Evolutionary conservation across 2,113 vertebrate species (phyloP), one percentile per base, ranked within the genome.

Genomic region (Axis porcinus): DNA sequence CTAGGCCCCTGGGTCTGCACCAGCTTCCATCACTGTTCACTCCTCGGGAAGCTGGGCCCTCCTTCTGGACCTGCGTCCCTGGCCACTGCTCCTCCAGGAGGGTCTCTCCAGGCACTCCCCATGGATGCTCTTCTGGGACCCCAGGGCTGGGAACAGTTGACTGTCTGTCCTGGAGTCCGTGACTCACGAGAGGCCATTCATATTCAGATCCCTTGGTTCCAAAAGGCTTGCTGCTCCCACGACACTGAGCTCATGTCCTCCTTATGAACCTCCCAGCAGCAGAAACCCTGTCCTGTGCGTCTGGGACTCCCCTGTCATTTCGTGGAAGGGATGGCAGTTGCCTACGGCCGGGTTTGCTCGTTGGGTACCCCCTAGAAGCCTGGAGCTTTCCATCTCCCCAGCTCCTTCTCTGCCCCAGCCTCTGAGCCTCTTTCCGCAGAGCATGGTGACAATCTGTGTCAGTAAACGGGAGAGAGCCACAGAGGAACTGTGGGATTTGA

Each of bases 281-380:
- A 28, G n/a, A 16, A n/a, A 7, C 28, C 28, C 36, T 25, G 17
- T 14, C 19, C 78, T 0, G 0, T 4, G 12, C 11, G 10, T 74
- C 74, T 27, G 10, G 0, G 3, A 7, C 47, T 14, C 47, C 0
- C 0, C 25, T 2, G 17, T 36, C 40, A 7, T 15, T 21, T 47
- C 3, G 1, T 19, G 84, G 13, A 30, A 83, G 8, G 3, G 40
- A 3, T 6, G 21, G 30, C 7, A 1, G 27, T 5, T 13, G 15
- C 36, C 52, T 27, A 10, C 13, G 30, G 85, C 45, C 3, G 0
- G 0, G 0, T 1, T n/a, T 36, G 55, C 47, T 91, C n/a, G 1
- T 1, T 23, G 0, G 25, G 54, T 17, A 0, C 43, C 8, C 5
- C 43, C 55, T 19, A 25, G 84, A 43, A 55, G 25, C 88, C 52